Evolutionary conservation across 1,140 invertebrate species (phyloP), one percentile per base, ranked within the genome.

Genomic region (Linepithema humile): DNA sequence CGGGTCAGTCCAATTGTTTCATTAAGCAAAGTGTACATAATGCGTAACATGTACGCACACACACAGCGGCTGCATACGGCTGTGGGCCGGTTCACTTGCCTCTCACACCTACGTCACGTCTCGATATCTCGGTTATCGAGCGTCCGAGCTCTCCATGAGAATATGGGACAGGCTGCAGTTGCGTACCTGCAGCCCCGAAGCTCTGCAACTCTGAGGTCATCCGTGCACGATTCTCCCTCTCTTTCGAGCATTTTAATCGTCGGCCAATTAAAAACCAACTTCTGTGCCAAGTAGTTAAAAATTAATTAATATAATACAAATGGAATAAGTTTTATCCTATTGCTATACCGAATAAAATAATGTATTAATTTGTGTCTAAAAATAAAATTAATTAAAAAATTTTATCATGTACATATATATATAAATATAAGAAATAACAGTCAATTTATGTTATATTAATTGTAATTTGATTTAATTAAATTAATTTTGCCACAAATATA

Each of bases 41-140:
- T 77, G 45, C 29, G 62, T 38, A 48, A 60, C 57, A 77, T 23
- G 4, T 55, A 72, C 59, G 9, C 12, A 26, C 59, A 2, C 60
- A 65, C 32, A 40, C 35, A 38, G 32, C 9, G 26, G 20, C 70
- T 29, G 38, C 53, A 38, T 15, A 43, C 69, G 48, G 32, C 62
- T 64, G 73, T 48, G 29, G 60, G 60, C 29, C 45, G 74, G 60
- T 77, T 65, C 60, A 65, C 74, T 77, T 60, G 60, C 43, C 60
- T 77, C 69, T 82, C 59, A 65, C 83, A 87, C 85, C 85, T 85
- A 87, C 87, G 80, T 75, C 72, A 73, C 80, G 55, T 72, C 82
- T 70, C 75, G 83, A 87, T 88, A 85, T 87, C 85, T 82, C 87
- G 85, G 83, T 87, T 88, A 87, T 88, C 87, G 87, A 87, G 70